Base-by-base conservation (phyloP, 1,140 invertebrate genomes). In the Trypoxylus dichotomus region DNA sequence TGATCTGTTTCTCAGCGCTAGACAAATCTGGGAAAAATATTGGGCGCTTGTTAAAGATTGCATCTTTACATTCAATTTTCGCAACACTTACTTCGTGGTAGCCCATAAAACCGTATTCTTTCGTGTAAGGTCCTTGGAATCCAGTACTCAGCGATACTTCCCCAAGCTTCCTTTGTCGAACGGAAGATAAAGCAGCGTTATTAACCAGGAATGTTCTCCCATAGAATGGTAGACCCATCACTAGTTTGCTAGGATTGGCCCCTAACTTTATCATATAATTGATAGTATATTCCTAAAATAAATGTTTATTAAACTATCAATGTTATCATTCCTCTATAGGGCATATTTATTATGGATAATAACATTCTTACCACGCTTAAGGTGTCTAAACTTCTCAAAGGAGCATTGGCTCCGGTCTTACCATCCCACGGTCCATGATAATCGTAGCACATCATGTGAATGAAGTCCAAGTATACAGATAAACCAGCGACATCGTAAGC, bases 361-460 rank as follows among this genome's bases (percentile, higher is more conserved):
- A 54, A 63, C 75, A 54, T 25, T 81, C 88, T 88, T 85, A 93
- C 91, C 84, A 94, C 89, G 86, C 89, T 93, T 0, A 92, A 83
- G 8, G 83, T 80, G 25, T 90, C 87, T 24, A 83, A 79, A 25
- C 89, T 87, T 79, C 84, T 84, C 74, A 93, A 78, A 0, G 91
- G 92, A 0, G 94, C 91, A 83, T 96, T 96, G 24, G 93, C 91
- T 0, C 93, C 92, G 0, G 94, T 92, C 68, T 87, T 88, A 0
- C 87, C 87, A 81, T 96, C 93, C 94, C 95, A 97, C 2, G 91
- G 89, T 3, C 95, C 95, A 82, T 96, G 94, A 86, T 95, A 96
- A 87, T 97, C 95, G 83, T 97, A 97, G 77, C 92, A 92, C 95
- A 97, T 96, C 79, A 97, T 89, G 81, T 96, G 95, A 25, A 98